Evolutionary conservation across 2,797 vertebrate species (phyloP).

Genomic region (Sebastes nivosus): DNA sequence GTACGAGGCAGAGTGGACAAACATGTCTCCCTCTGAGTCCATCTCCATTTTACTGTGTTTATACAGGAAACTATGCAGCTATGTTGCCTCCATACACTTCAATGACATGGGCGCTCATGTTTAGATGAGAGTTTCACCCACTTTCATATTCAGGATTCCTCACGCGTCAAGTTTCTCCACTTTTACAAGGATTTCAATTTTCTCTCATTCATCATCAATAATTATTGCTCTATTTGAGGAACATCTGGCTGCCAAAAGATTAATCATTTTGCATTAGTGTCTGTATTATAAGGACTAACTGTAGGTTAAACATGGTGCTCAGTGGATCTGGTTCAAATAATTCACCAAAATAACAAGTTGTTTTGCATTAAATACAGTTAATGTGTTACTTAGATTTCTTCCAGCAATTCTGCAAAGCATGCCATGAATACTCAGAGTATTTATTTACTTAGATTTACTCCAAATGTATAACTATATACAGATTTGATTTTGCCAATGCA

Average conservation of each 20-base stretch:
- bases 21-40: slow-evolving; percentile 38
- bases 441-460: background rate
- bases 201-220: background rate
- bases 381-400: background rate
- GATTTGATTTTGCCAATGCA: background rate
- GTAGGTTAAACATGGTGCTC: background rate
- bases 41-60: slow-evolving; percentile 40
- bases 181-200: background rate
- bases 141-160: slow-evolving; percentile 24
- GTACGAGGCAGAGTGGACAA: slow-evolving; percentile 54
- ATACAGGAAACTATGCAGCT: slow-evolving; percentile 55
- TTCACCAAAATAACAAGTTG: background rate
- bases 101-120: slow-evolving; percentile 1
- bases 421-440: background rate
- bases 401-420: background rate
- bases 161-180: background rate
- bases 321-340: background rate
- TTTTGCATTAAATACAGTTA: background rate
- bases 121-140: slow-evolving; percentile 13
- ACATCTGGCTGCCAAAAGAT: background rate
- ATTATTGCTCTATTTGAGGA: background rate
- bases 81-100: slow-evolving; percentile 33
- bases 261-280: background rate
- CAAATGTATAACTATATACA: background rate
- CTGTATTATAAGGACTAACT: background rate